Evolutionary conservation across 2,113 vertebrate genomes (phyloP).

Genomic region (Burhinus bistriatus): DNA sequence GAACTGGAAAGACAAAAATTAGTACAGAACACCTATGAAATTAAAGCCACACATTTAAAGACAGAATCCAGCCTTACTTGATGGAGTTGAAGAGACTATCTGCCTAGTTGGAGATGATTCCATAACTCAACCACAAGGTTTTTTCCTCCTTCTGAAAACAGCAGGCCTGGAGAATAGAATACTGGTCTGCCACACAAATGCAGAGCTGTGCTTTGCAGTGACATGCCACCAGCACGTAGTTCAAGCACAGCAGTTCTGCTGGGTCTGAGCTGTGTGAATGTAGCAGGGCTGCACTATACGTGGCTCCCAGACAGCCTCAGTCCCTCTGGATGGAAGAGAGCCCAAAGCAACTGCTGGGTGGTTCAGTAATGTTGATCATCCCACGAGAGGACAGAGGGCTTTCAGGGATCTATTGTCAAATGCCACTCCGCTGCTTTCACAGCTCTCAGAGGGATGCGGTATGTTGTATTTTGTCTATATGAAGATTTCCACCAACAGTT

Average conservation of each 20-base stretch:
- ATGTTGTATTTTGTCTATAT: neutral
- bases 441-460: neutral
- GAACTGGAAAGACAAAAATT: neutral
- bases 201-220: neutral
- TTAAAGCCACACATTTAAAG: neutral
- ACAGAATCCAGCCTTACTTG: neutral
- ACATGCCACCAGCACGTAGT: neutral
- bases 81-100: neutral
- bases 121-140: neutral
- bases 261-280: neutral
- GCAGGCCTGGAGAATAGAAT: neutral
- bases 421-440: neutral
- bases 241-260: neutral
- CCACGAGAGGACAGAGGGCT: neutral
- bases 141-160: neutral
- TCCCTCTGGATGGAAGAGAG: neutral
- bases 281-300: neutral
- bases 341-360: neutral
- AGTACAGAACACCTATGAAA: neutral
- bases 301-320: neutral
- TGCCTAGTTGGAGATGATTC: neutral
- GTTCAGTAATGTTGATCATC: neutral
- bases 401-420: neutral
- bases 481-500: neutral
- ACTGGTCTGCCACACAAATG: neutral